Conservation (phyloP, 2,797 vertebrate genomes). For the Sebastes minor region DNA sequence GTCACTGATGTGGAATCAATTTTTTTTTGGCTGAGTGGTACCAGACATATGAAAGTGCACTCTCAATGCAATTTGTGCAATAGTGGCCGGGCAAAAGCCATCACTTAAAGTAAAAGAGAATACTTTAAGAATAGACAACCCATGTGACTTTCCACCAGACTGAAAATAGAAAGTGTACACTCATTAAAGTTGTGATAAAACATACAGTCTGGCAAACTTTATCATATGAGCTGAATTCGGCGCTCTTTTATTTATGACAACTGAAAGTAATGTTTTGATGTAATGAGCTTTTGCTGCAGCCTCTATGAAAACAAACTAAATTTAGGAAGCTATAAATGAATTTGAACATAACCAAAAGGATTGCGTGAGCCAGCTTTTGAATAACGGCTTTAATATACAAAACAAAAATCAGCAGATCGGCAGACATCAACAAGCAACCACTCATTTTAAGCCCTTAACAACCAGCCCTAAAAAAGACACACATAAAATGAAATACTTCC, state of each 20-base stretch:
- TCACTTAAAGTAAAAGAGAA: conserved; percentile 15
- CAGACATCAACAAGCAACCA: neutral
- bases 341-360: neutral
- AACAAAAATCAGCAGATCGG: neutral
- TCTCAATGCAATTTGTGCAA: conserved; percentile 17
- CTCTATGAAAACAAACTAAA: conserved; percentile 12
- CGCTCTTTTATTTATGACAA: neutral
- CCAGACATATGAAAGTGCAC: conserved; percentile 13
- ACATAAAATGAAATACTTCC: neutral
- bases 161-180: conserved; percentile 20
- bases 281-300: conserved; percentile 31
- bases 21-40: neutral
- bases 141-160: conserved; percentile 7
- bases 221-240: conserved; percentile 3
- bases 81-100: neutral
- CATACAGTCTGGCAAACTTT: conserved; percentile 13
- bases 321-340: neutral
- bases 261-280: conserved; percentile 15
- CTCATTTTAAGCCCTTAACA: neutral
- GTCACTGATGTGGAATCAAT: neutral
- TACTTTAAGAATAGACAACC: neutral
- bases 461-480: neutral
- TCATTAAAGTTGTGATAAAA: conserved; percentile 22
- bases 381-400: neutral
- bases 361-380: neutral